A percentile compares a stretch with the other conserved stretches of the same genome.
These are phyloP conservation scores for Drosophila punjabiensis DNA, from an alignment of 1,140 invertebrate genomes.

Conservation along the genomic window DNA sequence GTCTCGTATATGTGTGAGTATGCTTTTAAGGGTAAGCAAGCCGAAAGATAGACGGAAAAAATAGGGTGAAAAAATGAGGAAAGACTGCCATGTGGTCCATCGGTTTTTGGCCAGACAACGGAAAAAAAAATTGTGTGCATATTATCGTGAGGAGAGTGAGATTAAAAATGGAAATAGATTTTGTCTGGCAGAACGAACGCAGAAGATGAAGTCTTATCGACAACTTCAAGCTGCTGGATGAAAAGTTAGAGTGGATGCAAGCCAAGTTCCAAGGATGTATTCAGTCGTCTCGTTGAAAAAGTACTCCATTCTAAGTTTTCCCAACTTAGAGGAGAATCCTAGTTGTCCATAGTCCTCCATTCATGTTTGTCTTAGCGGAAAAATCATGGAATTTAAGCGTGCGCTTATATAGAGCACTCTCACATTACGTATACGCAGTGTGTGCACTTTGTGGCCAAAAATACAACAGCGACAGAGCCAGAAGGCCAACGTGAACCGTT, in stretches of 20 bases:
- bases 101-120: slow-evolving; percentile 57
- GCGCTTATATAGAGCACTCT: slow-evolving; percentile 46
- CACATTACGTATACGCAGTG: slow-evolving; percentile 72
- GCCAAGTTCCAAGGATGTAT: slow-evolving; percentile 22
- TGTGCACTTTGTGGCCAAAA: slow-evolving; percentile 62
- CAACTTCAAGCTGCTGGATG: slow-evolving; percentile 30
- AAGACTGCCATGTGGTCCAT: slow-evolving; percentile 45
- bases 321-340: slow-evolving; percentile 6
- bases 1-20: slow-evolving; percentile 21
- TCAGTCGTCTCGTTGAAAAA: slow-evolving; percentile 13
- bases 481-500: slow-evolving; percentile 39
- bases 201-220: slow-evolving; percentile 24
- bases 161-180: slow-evolving; percentile 48
- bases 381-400: slow-evolving; percentile 43
- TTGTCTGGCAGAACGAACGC: slow-evolving; percentile 3
- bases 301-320: slow-evolving; percentile 13
- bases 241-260: slow-evolving; percentile 22
- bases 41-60: slow-evolving; percentile 34
- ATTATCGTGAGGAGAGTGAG: slow-evolving; percentile 53
- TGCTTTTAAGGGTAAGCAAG: slow-evolving; percentile 8
- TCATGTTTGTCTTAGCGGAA: slow-evolving; percentile 23
- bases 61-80: slow-evolving; percentile 9
- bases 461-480: slow-evolving; percentile 46
- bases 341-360: slow-evolving; percentile 35
- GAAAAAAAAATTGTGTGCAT: slow-evolving; percentile 47